Conservation (phyloP, 2,797 vertebrate genomes). For the Myotis pilosus region DNA sequence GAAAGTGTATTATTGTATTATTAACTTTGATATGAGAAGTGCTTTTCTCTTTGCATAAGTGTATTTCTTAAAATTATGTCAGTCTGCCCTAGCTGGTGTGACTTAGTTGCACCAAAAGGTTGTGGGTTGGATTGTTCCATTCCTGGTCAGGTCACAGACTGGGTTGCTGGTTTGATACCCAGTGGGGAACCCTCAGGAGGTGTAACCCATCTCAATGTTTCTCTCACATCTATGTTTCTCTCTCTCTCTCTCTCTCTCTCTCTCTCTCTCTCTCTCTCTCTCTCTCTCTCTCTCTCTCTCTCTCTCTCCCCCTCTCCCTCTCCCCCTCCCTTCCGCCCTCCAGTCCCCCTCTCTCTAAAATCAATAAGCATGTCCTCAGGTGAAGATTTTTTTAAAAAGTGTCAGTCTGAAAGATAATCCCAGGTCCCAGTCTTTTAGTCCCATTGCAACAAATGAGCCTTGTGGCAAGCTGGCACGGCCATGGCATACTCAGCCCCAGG, state of each 20-base stretch:
- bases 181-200: not conserved
- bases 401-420: not conserved
- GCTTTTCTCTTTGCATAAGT: not conserved
- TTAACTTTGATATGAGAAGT: not conserved
- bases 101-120: not conserved
- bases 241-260: no score
- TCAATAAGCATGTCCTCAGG: not conserved
- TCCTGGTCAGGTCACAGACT: not conserved
- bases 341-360: not conserved
- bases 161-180: not conserved
- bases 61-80: not conserved
- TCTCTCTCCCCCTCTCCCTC: no score
- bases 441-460: not conserved
- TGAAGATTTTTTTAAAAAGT: not conserved
- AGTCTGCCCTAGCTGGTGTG: not conserved
- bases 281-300: not conserved
- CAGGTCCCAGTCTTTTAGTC: conserved; percentile 29
- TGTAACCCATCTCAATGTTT: not conserved
- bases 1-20: not conserved
- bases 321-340: no score
- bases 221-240: not conserved
- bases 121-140: not conserved
- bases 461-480: no score
- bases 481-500: no score
- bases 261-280: no score